Evolutionary conservation across 1,140 invertebrate species (phyloP).

Genomic region (Epicauta chinensis): DNA sequence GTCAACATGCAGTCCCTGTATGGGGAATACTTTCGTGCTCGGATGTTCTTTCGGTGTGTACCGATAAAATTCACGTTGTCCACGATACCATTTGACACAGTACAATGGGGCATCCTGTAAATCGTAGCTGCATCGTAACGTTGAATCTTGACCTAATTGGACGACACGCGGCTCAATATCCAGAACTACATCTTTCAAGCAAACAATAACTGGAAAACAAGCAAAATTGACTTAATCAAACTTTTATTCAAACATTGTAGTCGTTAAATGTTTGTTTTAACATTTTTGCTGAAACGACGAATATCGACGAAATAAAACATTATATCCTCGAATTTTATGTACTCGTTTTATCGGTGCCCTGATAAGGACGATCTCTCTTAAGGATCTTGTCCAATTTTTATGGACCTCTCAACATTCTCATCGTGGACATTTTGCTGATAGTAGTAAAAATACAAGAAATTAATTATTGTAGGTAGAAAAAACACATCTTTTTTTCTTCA

Average conservation of each 20-base stretch:
- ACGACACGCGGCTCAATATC: constrained; percentile 53
- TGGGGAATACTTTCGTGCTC: constrained; percentile 61
- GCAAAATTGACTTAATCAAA: too few species aligned
- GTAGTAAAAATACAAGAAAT: too few species aligned
- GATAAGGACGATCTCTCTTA: too few species aligned
- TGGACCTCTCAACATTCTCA: too few species aligned
- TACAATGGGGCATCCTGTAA: constrained; percentile 66
- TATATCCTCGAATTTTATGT: too few species aligned
- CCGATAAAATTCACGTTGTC: constrained; percentile 69
- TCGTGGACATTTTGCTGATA: too few species aligned
- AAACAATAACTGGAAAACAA: constrained; percentile 36
- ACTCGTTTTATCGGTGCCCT: too few species aligned
- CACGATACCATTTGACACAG: constrained; percentile 80
- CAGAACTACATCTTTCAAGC: constrained; percentile 48
- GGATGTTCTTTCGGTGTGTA: constrained; percentile 64
- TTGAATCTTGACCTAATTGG: constrained; percentile 57
- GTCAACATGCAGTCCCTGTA: constrained; percentile 65
- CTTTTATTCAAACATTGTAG: not conserved
- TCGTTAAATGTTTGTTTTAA: not conserved
- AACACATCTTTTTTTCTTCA: too few species aligned
- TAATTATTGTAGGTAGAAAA: too few species aligned
- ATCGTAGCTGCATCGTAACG: constrained; percentile 65
- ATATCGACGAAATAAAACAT: too few species aligned
- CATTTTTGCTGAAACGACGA: not conserved
- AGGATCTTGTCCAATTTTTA: too few species aligned